Conservation (phyloP, 2,888 invertebrate species). For the Ametastegia equiseti region DNA sequence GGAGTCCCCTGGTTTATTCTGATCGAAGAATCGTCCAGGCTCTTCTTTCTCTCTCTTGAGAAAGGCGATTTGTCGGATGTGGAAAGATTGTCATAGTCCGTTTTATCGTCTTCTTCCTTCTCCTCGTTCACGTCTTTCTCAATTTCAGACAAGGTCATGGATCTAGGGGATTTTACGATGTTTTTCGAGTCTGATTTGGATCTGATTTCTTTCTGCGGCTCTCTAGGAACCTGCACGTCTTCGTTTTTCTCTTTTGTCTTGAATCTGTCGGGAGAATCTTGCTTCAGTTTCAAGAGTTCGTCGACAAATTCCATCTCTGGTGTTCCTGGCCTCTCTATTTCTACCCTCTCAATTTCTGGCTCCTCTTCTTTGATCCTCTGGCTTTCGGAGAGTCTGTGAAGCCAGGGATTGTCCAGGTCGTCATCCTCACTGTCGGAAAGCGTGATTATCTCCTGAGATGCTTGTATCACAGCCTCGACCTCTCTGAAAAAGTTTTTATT, state of each 20-base stretch:
- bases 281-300: neutral
- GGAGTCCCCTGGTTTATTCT: neutral
- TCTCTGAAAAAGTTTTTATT: slow-evolving; percentile 58
- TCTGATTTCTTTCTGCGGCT: too few relatives aligned
- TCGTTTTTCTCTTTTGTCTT: neutral
- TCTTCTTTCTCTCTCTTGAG: slow-evolving; percentile 18
- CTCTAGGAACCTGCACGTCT: neutral
- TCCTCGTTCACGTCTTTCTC: neutral
- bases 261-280: neutral
- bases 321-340: neutral
- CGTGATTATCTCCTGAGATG: slow-evolving; percentile 60
- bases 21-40: neutral
- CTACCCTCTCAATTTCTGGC: neutral
- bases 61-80: neutral
- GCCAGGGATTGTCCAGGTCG: slow-evolving; percentile 63
- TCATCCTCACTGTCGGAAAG: slow-evolving; percentile 68
- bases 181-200: neutral
- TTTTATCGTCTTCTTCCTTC: neutral
- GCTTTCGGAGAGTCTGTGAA: slow-evolving; percentile 61
- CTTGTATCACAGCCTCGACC: slow-evolving; percentile 52
- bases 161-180: neutral
- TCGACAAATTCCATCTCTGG: slow-evolving; percentile 2
- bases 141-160: neutral
- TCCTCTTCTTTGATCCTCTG: slow-evolving; percentile 55
- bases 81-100: neutral